Conservation (phyloP, 2,888 invertebrate species). For the Hipparchia sbordonii region DNA sequence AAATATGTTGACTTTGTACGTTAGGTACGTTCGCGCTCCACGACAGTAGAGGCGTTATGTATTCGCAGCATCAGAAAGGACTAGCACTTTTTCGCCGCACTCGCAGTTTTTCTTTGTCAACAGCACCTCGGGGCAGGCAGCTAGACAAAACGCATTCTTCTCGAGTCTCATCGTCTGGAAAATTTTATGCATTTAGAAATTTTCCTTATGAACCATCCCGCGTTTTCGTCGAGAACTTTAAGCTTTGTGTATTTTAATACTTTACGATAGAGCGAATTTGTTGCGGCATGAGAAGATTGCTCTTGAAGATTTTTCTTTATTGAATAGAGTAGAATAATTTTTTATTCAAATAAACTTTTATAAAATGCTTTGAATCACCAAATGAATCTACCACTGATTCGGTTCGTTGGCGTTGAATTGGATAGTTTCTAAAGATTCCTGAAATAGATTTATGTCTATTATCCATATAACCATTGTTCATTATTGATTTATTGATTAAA, state of each 20-base stretch:
- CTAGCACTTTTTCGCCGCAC: conserved; percentile 22
- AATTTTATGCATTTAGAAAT: conserved; percentile 36
- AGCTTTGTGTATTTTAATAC: conserved; percentile 20
- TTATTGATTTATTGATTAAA: not conserved
- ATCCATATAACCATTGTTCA: not conserved
- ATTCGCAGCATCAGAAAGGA: not conserved
- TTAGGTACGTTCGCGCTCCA: not conserved
- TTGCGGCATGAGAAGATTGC: not conserved
- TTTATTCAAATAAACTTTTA: too few species aligned
- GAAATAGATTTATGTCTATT: not conserved
- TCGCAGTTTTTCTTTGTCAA: conserved; percentile 45
- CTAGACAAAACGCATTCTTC: conserved; percentile 43
- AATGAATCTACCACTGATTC: too few species aligned
- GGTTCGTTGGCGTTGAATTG: not conserved
- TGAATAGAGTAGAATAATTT: not conserved
- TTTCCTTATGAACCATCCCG: conserved; percentile 24
- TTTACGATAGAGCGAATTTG: conserved; percentile 2
- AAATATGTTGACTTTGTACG: not conserved
- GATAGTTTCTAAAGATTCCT: too few species aligned
- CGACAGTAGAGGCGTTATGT: conserved; percentile 2
- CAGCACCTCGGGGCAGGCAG: conserved; percentile 37
- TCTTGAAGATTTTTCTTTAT: not conserved
- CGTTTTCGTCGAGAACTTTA: conserved; percentile 16
- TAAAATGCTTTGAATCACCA: too few species aligned
- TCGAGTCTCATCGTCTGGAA: conserved; percentile 34